A percentile compares a stretch with the other conserved stretches of the same genome.
Evolutionary conservation across 2,113 vertebrate genomes (phyloP).

Genomic region (Climacteris rufus): DNA sequence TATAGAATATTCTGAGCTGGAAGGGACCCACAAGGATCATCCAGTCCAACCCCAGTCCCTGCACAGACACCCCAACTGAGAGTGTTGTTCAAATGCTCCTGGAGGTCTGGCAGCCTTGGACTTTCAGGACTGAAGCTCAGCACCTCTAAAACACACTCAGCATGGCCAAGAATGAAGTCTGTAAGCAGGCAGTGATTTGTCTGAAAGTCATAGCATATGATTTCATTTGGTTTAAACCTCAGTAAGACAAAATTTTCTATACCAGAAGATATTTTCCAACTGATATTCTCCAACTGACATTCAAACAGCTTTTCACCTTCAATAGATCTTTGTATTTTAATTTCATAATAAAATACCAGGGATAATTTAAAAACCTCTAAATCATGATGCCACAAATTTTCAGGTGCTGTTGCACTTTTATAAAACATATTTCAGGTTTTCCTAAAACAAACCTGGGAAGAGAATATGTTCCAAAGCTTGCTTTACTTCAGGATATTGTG

Average conservation of each 20-base stretch:
- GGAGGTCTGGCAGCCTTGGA: neutral
- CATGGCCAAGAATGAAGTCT: neutral
- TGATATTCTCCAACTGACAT: neutral
- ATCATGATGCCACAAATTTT: neutral
- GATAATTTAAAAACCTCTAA: conserved; percentile 9
- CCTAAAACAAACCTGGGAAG: neutral
- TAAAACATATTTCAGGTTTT: conserved; percentile 24
- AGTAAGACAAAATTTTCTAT: neutral
- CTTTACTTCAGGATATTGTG: conserved; percentile 6
- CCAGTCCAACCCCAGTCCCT: neutral
- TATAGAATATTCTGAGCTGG: too few species aligned
- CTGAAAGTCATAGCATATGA: neutral
- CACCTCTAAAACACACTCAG: neutral
- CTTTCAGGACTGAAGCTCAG: neutral
- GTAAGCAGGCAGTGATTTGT: neutral
- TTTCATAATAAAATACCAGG: neutral
- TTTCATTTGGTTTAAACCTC: neutral
- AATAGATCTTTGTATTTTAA: neutral
- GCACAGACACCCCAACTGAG: neutral
- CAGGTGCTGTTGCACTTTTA: neutral
- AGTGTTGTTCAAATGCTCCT: neutral
- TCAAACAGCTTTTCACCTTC: neutral
- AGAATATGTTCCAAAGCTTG: neutral
- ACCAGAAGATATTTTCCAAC: neutral
- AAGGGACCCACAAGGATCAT: neutral